phyloP scores from a whole-genome alignment of 2,113 vertebrate species.

The Mugil cephalus region DNA sequence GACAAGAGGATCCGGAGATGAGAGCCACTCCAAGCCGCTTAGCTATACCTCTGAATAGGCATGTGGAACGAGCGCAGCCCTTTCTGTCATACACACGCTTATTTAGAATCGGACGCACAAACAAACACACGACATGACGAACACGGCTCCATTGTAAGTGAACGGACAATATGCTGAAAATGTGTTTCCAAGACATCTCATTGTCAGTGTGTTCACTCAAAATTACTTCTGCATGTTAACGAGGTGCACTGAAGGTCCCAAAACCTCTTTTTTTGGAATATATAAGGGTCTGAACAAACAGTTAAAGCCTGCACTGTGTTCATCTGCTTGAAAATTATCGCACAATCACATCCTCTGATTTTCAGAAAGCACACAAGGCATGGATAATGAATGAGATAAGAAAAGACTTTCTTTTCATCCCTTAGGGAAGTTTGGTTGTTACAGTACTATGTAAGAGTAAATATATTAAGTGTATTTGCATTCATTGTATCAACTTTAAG shows the following conservation, averaged over 20 bases:
- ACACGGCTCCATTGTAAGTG: slow-evolving; percentile 5
- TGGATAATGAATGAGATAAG: no score
- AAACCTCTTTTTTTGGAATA: no score
- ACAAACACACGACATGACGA: slow-evolving; percentile 21
- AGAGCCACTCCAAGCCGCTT: slow-evolving; percentile 71
- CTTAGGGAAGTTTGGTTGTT: no score
- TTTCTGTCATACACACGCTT: slow-evolving; percentile 35
- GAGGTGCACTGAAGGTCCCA: neutral
- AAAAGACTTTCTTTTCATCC: no score
- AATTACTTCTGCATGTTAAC: neutral
- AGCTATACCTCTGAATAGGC: slow-evolving; percentile 67
- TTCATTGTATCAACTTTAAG: no score
- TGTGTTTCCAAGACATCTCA: neutral
- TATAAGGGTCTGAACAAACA: no score
- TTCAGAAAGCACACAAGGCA: no score
- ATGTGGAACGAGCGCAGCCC: slow-evolving; percentile 53
- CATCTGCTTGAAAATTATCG: no score
- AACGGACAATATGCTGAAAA: slow-evolving; percentile 19
- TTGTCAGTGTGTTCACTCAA: neutral
- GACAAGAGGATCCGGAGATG: slow-evolving; percentile 75
- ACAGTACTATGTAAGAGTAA: no score
- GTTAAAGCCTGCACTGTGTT: no score
- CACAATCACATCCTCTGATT: no score
- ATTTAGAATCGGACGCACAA: slow-evolving; percentile 44
- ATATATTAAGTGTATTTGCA: no score